Conservation (phyloP, 2,888 invertebrate genomes). For the Oeneis ivallda region DNA sequence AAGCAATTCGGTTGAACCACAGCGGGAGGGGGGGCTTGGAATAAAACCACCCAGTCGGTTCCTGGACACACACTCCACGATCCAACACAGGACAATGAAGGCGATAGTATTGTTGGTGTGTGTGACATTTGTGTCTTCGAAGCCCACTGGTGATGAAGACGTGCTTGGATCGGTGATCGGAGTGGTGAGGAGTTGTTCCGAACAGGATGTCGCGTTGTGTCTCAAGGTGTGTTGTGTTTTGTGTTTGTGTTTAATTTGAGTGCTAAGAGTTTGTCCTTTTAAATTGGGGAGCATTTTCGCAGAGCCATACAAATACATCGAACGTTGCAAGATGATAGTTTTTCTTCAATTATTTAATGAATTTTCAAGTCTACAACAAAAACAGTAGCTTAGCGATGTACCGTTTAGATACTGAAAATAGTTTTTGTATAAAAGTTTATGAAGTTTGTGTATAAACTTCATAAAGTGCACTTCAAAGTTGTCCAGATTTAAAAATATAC, state of each 20-base stretch:
- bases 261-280: no score
- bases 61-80: conserved; percentile 68
- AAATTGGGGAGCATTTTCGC: neutral
- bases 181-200: conserved; percentile 86
- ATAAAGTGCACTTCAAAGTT: no score
- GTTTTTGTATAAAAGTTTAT: no score
- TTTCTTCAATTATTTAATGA: no score
- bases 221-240: conserved; percentile 84
- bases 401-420: no score
- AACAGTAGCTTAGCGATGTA: no score
- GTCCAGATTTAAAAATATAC: no score
- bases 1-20: conserved; percentile 32
- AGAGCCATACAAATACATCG: no score
- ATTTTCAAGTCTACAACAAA: no score
- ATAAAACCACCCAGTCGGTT: conserved; percentile 70
- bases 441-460: no score
- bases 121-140: conserved; percentile 71
- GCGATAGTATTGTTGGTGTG: conserved; percentile 73
- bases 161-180: conserved; percentile 83
- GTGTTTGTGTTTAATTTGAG: conserved; percentile 15
- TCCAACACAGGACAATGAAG: conserved; percentile 71
- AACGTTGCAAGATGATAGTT: no score
- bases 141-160: conserved; percentile 77
- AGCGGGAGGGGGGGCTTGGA: conserved; percentile 59
- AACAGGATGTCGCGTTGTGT: conserved; percentile 85